Evolutionary conservation across 2,797 vertebrate species (phyloP), one percentile per base, ranked within the genome.

Genomic region (Rhodeus uyekii): DNA sequence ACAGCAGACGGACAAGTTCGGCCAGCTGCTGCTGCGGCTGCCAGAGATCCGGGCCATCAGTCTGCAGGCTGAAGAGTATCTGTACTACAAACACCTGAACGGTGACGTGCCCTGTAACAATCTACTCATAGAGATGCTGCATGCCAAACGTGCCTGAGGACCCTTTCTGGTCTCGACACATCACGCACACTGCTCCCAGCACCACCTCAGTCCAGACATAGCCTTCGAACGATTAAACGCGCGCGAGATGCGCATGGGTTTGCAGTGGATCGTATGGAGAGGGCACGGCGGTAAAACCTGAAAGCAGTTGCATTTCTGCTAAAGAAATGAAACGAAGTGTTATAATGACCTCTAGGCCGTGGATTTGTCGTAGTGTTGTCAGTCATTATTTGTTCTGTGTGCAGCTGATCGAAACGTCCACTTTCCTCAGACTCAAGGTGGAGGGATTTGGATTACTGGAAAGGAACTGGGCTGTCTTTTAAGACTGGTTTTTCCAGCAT

Each of bases 21-120:
- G 97, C 83, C 98, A 99, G 92, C 95, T 99, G 55, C 96, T 99
- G 77, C 95, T 98, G 50, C 94, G 97, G 87, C 95, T 99, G 69
- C 97, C 98, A 0, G 98, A 99, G 92, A 97, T 99, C 92, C 96
- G 98, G 24, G 97, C 97, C 82, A 96, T 99, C 94, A 99, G 98
- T 89, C 93, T 97, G 94, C 98, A 99, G 93, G 98, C 98, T 0
- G 98, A 99, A 92, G 98, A 99, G 91, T 99, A 99, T 92, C 96
- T 99, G 81, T 99, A 99, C 89, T 98, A 97, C 93, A 99, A 99
- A 92, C 98, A 99, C 93, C 97, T 99, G 92, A 98, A 97, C 0
- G 98, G 98, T n/a, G 98, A 99, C 19, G 98, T 99, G 86, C 98
- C 98, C 0, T 99, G 98, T 91, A 99, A 99, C 89, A 99, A 99